Conservation (phyloP, 2,113 vertebrate genomes). For the Butorides virescens region DNA sequence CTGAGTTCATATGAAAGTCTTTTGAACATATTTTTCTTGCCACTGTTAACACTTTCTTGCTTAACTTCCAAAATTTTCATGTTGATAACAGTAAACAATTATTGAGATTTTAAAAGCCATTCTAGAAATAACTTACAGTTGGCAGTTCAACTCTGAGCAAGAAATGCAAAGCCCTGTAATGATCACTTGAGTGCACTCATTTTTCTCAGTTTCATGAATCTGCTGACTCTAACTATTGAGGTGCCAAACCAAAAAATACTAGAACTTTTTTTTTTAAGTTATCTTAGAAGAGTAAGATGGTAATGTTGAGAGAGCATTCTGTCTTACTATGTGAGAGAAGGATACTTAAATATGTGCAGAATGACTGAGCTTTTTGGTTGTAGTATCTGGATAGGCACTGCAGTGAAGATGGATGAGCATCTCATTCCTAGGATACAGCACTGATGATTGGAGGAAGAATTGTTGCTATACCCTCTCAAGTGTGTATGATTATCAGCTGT, state of each 20-base stretch:
- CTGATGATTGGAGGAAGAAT: neutral
- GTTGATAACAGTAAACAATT: neutral
- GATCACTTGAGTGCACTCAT: neutral
- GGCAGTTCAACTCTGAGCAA: neutral
- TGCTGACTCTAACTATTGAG: neutral
- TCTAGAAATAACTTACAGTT: neutral
- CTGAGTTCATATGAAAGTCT: neutral
- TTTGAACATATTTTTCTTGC: neutral
- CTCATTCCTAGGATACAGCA: neutral
- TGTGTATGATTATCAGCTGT: neutral
- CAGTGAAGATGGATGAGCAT: neutral
- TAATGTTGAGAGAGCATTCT: neutral
- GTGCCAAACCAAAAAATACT: neutral
- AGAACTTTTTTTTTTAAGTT: neutral
- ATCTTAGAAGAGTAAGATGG: neutral
- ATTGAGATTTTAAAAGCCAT: neutral
- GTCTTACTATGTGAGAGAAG: neutral
- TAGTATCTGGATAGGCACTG: neutral
- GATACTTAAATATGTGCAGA: neutral
- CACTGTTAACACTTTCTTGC: neutral
- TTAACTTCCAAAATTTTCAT: neutral
- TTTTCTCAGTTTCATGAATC: neutral
- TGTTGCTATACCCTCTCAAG: neutral
- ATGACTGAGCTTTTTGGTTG: neutral
- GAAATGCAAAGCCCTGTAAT: neutral